Evolutionary conservation across 2,888 invertebrate species (phyloP), one percentile per base, ranked within the genome.

Genomic region (Hyposoter dolosus): DNA sequence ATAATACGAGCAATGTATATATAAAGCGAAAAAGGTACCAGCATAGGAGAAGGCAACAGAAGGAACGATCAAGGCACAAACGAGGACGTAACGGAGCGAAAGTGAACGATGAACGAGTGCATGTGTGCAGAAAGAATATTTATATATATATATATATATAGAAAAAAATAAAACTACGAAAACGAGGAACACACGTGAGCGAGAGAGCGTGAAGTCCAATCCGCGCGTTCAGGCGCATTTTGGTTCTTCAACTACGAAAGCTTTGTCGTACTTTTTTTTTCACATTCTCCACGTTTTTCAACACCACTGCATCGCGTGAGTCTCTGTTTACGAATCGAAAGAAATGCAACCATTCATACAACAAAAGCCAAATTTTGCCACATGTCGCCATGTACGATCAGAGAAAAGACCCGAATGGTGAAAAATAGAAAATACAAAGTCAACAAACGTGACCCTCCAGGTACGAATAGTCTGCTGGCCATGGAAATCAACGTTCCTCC

Each of bases 151-250:
- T 28, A 28, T 60, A 23, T 56, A 10, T 3, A 53, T 9, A 19
- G 3, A 53, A 10, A 47, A 63, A 71, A 82, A 71, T 32, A 68
- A 71, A 81, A 81, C n/a, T 40, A 68, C 47, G 75, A 80, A 75
- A 76, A 66, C 17, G 32, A 40, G 19, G 77, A 82, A 23, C 19
- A 56, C 53, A 45, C 56, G 43, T 56, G 75, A 68, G 82, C 82
- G 75, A 56, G 75, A 82, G 75, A 82, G 75, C 82, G 82, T 68
- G 68, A 82, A 82, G 63, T 75, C 35, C 75, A 82, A 75, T 82
- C 74, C 66, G 74, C 43, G 74, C 43, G 23, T 23, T 74, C 75
- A 56, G 66, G 75, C 75, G 75, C 56, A 82, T 82, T 82, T 68
- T 28, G 28, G 75, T 75, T 50, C 68, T 66, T 19, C 19, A 68